phyloP scores from a whole-genome alignment of 1,140 invertebrate genomes.

The Triops longicaudatus region DNA sequence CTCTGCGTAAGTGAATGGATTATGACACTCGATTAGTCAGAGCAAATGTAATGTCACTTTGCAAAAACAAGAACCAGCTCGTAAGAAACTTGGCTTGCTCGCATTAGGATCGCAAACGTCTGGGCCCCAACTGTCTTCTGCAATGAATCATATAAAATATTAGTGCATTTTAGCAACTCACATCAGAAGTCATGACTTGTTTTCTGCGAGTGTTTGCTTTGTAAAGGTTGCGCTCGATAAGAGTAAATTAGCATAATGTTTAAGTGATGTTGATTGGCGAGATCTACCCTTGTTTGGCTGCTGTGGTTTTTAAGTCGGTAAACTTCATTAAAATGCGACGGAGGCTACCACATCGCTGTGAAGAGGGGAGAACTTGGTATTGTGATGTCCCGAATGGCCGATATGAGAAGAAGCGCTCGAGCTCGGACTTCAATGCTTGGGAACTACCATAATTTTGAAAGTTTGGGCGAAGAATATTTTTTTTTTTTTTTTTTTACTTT shows the following conservation, averaged over 20 bases:
- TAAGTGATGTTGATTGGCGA: conserved; percentile 6
- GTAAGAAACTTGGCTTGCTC: no score
- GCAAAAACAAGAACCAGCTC: no score
- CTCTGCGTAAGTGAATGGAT: no score
- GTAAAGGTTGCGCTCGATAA: neutral
- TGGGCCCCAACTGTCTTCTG: no score
- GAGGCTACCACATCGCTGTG: neutral
- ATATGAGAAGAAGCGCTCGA: neutral
- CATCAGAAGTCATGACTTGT: no score
- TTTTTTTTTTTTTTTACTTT: neutral
- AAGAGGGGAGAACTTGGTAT: neutral
- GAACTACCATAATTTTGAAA: neutral
- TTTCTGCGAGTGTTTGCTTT: neutral
- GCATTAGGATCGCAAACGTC: no score
- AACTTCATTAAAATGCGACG: neutral
- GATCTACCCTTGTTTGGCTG: neutral
- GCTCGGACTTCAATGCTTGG: neutral
- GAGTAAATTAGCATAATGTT: neutral
- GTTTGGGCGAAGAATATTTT: neutral
- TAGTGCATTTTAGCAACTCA: neutral
- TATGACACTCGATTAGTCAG: no score
- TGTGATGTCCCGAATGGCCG: neutral
- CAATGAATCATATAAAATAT: neutral
- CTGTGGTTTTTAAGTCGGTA: neutral
- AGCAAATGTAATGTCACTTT: no score